These are phyloP conservation scores for Papilio dardanus DNA, from an alignment of 1,140 invertebrate genomes.

Conservation along the genomic window DNA sequence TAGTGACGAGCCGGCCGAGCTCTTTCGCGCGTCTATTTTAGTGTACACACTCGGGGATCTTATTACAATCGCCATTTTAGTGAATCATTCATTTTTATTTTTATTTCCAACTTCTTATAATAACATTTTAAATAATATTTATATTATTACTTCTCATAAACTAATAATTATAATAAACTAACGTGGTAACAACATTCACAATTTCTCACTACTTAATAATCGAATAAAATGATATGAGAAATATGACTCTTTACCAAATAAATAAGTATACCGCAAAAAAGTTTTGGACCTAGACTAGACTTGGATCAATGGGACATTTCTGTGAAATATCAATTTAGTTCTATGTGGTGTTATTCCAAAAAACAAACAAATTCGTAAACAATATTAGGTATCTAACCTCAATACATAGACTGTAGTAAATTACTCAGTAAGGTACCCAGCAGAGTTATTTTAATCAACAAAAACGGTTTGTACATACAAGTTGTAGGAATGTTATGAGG, in stretches of 20 bases:
- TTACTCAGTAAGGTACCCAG: background rate
- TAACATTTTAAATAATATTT: background rate
- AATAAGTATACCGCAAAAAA: background rate
- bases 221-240: background rate
- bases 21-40: conserved; percentile 71
- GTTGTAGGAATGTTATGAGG: background rate
- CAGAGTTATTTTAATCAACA: background rate
- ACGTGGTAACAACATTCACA: background rate
- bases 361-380: background rate
- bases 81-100: conserved; percentile 43
- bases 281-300: background rate
- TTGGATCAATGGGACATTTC: background rate
- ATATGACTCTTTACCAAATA: too few species aligned
- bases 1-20: conserved; percentile 53
- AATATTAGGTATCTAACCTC: background rate
- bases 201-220: background rate
- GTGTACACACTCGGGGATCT: conserved; percentile 65
- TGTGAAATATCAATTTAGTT: background rate
- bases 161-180: background rate
- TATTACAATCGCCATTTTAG: conserved; percentile 74
- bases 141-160: background rate
- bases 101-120: background rate
- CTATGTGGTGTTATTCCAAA: background rate
- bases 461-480: conserved; percentile 4
- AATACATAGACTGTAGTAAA: background rate